Percentiles rank a stretch among this genome's conserved stretches.
Conservation (phyloP, 2,888 invertebrate species). For the Panopea generosa region DNA sequence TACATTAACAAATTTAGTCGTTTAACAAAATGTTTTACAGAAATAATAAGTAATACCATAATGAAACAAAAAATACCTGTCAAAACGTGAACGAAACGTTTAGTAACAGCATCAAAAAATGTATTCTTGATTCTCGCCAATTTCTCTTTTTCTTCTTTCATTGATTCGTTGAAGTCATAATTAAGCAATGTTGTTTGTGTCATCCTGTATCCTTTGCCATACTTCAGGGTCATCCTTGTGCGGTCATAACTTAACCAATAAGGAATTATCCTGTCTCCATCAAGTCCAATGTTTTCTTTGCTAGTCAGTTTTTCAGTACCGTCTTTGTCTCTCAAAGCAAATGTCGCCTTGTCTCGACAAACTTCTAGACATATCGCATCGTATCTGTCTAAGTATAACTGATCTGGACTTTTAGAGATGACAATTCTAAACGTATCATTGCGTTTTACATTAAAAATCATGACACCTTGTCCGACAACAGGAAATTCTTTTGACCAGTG, state of each 20-base stretch:
- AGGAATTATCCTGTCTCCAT: not conserved
- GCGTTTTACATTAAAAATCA: not conserved
- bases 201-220: conserved; percentile 40
- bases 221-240: conserved; percentile 22
- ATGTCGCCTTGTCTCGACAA: not conserved
- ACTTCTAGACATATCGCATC: too few relatives aligned
- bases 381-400: too few relatives aligned
- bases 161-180: conserved; percentile 13
- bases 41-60: too few relatives aligned
- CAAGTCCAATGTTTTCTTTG: not conserved
- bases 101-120: too few relatives aligned
- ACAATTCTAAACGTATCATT: not conserved
- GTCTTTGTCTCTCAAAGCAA: not conserved
- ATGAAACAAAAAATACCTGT: too few relatives aligned
- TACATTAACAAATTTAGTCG: too few relatives aligned
- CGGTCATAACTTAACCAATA: conserved; percentile 38
- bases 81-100: too few relatives aligned
- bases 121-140: too few relatives aligned
- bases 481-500: conserved; percentile 10
- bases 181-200: conserved; percentile 23
- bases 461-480: conserved; percentile 11
- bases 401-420: too few relatives aligned
- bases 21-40: too few relatives aligned
- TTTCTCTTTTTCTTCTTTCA: not conserved
- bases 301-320: too few relatives aligned